Evolutionary conservation across 2,888 invertebrate species (phyloP).

Genomic region (Caenorhabditis sp.): DNA sequence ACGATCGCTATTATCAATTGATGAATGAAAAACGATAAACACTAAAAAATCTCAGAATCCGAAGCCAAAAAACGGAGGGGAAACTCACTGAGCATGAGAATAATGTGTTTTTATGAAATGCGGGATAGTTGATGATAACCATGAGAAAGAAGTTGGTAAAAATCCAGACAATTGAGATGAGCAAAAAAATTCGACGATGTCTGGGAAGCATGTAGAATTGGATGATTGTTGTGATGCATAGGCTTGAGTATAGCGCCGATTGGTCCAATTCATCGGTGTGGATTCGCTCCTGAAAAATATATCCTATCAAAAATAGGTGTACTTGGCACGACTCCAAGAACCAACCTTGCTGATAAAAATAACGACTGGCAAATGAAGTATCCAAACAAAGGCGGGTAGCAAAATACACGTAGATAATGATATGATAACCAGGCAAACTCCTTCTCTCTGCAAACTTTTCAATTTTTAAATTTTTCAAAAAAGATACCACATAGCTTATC

Average conservation of each 20-base stretch:
- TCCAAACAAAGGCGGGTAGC: constrained; percentile 67
- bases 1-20: constrained; percentile 61
- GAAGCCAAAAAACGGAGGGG: no score
- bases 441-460: constrained; percentile 30
- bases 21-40: constrained; percentile 62
- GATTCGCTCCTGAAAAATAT: constrained; percentile 33
- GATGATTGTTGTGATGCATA: constrained; percentile 46
- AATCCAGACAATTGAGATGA: constrained; percentile 60
- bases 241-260: constrained; percentile 43
- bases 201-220: constrained; percentile 69
- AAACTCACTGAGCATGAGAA: constrained; percentile 54
- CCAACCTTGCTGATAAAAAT: constrained; percentile 46
- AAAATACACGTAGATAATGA: constrained; percentile 60
- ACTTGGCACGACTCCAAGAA: not conserved
- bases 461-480: no score
- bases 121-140: constrained; percentile 46
- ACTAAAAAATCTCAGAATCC: constrained; percentile 33
- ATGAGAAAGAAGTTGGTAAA: constrained; percentile 59
- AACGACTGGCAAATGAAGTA: constrained; percentile 64
- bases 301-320: no score
- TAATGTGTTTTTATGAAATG: constrained; percentile 35
- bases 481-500: no score
- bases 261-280: constrained; percentile 48
- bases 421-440: constrained; percentile 54
- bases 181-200: constrained; percentile 66